Evolutionary conservation across 2,797 vertebrate genomes (phyloP).

Genomic region (Pelobates cultripes): DNA sequence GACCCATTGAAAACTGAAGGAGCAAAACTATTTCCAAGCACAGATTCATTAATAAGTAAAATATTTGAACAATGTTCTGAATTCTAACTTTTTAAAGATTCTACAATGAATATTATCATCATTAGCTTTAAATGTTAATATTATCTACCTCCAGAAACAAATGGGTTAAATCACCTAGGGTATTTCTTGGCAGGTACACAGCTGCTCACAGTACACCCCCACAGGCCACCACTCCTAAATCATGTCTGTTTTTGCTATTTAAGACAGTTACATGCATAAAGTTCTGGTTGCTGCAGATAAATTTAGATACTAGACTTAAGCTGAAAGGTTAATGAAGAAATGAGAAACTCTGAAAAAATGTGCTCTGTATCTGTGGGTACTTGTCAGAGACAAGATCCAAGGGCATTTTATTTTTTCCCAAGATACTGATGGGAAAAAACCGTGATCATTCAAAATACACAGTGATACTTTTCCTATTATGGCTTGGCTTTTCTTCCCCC

Average conservation of each 20-base stretch:
- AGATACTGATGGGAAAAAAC: slow-evolving; percentile 39
- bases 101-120: too few species aligned
- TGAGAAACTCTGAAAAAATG: slow-evolving; percentile 32
- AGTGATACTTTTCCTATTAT: slow-evolving; percentile 41
- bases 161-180: not conserved
- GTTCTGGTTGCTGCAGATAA: slow-evolving; percentile 4
- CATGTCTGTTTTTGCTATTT: slow-evolving; percentile 30
- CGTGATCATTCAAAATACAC: slow-evolving; percentile 34
- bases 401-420: slow-evolving; percentile 46
- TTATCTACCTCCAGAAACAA: not conserved
- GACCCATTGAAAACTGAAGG: too few species aligned
- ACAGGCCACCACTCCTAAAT: not conserved
- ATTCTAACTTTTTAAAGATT: too few species aligned
- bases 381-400: slow-evolving; percentile 37
- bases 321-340: slow-evolving; percentile 46
- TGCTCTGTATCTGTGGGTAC: slow-evolving; percentile 37
- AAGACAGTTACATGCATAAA: slow-evolving; percentile 12
- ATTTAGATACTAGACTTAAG: slow-evolving; percentile 18
- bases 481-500: slow-evolving; percentile 37
- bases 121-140: too few species aligned
- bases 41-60: too few species aligned
- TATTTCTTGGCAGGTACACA: not conserved
- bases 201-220: not conserved
- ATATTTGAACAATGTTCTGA: too few species aligned
- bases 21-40: too few species aligned